Evolutionary conservation across 2,888 invertebrate species (phyloP), one percentile per base, ranked within the genome.

Genomic region (Macaria notata): DNA sequence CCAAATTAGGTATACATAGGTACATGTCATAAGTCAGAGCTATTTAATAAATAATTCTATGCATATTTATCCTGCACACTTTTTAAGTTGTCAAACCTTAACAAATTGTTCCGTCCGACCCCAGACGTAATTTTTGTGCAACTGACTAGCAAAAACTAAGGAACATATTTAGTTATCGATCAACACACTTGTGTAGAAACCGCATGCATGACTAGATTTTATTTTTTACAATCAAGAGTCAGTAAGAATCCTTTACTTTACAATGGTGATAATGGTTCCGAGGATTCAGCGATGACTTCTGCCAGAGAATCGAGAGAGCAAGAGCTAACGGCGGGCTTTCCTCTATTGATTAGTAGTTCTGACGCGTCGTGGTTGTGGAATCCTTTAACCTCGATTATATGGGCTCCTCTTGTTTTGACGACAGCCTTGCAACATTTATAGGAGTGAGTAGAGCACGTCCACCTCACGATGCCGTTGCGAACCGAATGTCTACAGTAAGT

Each of bases 371-470:
- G 91, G 54, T 90, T 90, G 55, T 91, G 90, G 7, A 43, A 54
- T 0, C 88, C 90, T 49, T 86, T 86, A 0, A 86, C 76, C 61
- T 84, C 81, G 3, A 89, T 82, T 42, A 91, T 90, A 19, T 79
- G 72, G 1, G 68, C 57, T 0, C 84, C 87, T 0, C 65, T 66
- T 0, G 91, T 90, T 70, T 90, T 89, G 41, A 90, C 83, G 0
- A 90, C 83, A 0, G 88, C 90, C 50, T 88, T 88, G 66, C 90
- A 91, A 59, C 85, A 84, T 65, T 86, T 88, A 60, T 88, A 86
- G 2, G 87, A 83, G 64, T 91, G 91, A 0, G 90, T 91, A 0
- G 91, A 90, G 53, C 91, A 92, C 0, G 84, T 87, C 91, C 91
- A 92, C 4, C 89, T 65, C 0, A 81, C 74, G 8, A 86, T 69